Conservation (phyloP, 2,797 vertebrate genomes). For the Erpetoichthys calabaricus region DNA sequence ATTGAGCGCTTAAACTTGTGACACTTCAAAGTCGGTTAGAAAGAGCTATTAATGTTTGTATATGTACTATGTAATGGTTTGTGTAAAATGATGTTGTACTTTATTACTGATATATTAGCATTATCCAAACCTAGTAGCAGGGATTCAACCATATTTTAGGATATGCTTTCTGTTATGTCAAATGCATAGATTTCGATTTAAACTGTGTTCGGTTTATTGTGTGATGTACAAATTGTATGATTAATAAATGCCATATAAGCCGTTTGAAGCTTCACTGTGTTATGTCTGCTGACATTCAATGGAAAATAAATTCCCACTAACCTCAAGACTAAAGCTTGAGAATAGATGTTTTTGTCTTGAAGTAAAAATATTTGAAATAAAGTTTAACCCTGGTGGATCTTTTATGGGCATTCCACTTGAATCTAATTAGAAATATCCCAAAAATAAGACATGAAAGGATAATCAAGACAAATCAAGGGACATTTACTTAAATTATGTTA, state of each 20-base stretch:
- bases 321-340: too few species aligned
- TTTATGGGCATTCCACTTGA: too few species aligned
- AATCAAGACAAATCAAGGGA: too few species aligned
- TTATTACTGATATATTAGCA: background rate
- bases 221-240: background rate
- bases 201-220: background rate
- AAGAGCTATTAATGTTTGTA: constrained; percentile 2
- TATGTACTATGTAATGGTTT: constrained; percentile 1
- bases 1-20: constrained; percentile 1
- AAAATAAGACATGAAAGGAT: too few species aligned
- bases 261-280: background rate
- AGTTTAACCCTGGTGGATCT: too few species aligned
- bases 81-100: constrained; percentile 1
- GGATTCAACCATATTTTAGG: too few species aligned
- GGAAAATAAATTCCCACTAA: background rate
- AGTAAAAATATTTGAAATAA: too few species aligned
- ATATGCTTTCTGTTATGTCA: constrained; percentile 3
- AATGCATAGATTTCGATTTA: background rate
- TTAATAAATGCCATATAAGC: constrained; percentile 2
- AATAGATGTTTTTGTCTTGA: too few species aligned
- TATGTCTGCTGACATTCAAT: background rate
- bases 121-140: too few species aligned
- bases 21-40: background rate
- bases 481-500: too few species aligned
- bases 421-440: too few species aligned